Evolutionary conservation across 2,888 invertebrate species (phyloP).

Genomic region (Synanthedon myopaeformis): DNA sequence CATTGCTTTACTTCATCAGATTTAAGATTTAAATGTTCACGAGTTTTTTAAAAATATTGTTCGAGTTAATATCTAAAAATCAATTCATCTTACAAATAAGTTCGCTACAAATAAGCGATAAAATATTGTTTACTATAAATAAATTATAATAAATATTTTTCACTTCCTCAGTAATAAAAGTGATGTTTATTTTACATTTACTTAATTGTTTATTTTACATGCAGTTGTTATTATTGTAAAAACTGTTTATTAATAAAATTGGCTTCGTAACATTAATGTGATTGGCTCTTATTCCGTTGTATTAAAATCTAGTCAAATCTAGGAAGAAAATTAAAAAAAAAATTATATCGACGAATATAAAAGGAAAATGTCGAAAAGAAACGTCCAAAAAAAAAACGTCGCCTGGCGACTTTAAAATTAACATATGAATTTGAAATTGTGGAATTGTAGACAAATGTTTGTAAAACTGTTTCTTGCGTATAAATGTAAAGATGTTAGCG

Average conservation of each 20-base stretch:
- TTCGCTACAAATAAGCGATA: conserved; percentile 42
- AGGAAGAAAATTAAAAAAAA: conserved; percentile 33
- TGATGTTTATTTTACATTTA: conserved; percentile 35
- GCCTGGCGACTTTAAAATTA: conserved; percentile 48
- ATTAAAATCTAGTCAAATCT: conserved; percentile 68
- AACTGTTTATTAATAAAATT: conserved; percentile 19
- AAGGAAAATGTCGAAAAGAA: conserved; percentile 28
- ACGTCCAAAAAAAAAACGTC: conserved; percentile 58
- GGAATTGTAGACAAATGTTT: conserved; percentile 50
- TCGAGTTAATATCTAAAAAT: no score
- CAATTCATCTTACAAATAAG: conserved; percentile 15
- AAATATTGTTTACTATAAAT: conserved; percentile 37
- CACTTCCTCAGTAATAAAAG: conserved; percentile 55
- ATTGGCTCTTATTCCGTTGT: conserved; percentile 47
- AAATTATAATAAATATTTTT: conserved; percentile 35
- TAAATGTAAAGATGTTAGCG: conserved; percentile 42
- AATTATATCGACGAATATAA: conserved; percentile 58
- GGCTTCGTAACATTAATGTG: conserved; percentile 30
- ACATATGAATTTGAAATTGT: conserved; percentile 50
- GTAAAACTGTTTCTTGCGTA: conserved; percentile 34
- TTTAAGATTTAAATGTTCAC: no score
- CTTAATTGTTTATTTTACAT: conserved; percentile 16
- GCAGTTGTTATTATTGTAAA: conserved; percentile 17
- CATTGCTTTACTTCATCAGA: no score
- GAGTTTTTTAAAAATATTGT: no score